These are phyloP conservation scores for Tetheella fluctuosa DNA, from an alignment of 2,888 invertebrate genomes.

Conservation along the genomic window DNA sequence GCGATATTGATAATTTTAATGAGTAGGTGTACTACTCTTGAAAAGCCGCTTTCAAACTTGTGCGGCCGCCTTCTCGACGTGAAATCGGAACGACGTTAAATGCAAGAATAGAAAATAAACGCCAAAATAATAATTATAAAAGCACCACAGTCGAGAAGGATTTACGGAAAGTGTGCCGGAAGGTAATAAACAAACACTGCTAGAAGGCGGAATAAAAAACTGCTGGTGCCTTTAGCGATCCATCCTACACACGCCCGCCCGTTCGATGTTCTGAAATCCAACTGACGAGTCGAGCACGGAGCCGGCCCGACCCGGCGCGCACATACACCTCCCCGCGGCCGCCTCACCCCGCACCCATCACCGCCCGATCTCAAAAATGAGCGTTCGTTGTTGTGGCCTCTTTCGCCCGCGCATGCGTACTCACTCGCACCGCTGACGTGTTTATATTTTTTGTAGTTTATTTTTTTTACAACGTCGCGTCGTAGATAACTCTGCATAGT, in stretches of 20 bases:
- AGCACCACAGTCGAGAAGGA: constrained; percentile 82
- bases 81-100: constrained; percentile 79
- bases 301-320: constrained; percentile 55
- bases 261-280: constrained; percentile 83
- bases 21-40: constrained; percentile 81
- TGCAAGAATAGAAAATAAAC: constrained; percentile 66
- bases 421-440: constrained; percentile 78
- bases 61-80: constrained; percentile 81
- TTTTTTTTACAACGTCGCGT: constrained; percentile 58
- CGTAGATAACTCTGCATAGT: constrained; percentile 34
- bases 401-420: constrained; percentile 71
- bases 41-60: constrained; percentile 83
- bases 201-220: constrained; percentile 85
- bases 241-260: constrained; percentile 84
- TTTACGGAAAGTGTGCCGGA: constrained; percentile 76
- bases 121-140: constrained; percentile 64
- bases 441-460: constrained; percentile 77
- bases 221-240: constrained; percentile 84
- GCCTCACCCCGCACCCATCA: constrained; percentile 25
- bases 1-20: constrained; percentile 68
- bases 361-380: constrained; percentile 50
- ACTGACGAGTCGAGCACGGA: constrained; percentile 68
- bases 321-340: constrained; percentile 41
- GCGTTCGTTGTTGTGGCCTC: constrained; percentile 68
- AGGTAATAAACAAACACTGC: constrained; percentile 82